Conservation (phyloP, 2,113 vertebrate genomes). For the Sus scrofa region T2T-Sscrofa CM000827.6:98048001-98048500, state of each 20-base stretch:
- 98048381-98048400: neutral
- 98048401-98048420: neutral
- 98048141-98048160: neutral
- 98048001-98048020: neutral
- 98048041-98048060: neutral
- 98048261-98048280: neutral
- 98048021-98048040: too few relatives aligned
- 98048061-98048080: neutral
- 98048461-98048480: neutral
- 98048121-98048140: neutral
- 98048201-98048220: neutral
- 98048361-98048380: neutral
- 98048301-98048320: neutral
- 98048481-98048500: neutral
- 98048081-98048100: neutral
- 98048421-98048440: neutral
- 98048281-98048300: neutral
- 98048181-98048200: neutral
- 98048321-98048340: neutral
- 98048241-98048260: neutral
- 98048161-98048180: neutral
- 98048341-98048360: neutral
- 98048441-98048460: neutral
- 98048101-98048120: neutral
- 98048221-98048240: neutral